Percentiles rank a stretch among this genome's conserved stretches.
Conservation (phyloP, 2,797 vertebrate genomes). For the Poeciliopsis paucimaculata region DNA sequence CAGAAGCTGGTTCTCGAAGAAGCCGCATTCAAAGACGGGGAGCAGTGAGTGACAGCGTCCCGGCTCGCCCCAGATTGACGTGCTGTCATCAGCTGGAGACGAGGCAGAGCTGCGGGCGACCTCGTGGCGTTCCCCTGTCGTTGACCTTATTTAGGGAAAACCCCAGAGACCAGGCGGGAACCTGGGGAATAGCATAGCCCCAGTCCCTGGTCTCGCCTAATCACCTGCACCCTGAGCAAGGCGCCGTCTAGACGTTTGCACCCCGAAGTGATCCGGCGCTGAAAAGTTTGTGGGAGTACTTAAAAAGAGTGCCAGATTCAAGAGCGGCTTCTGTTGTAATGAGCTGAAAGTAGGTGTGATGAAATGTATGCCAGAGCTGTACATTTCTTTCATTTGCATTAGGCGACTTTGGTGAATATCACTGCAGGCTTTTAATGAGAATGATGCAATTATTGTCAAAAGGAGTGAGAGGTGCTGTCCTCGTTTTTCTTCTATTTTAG, state of each 20-base stretch:
- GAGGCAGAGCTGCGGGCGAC: conserved; percentile 55
- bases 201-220: conserved; percentile 59
- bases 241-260: conserved; percentile 56
- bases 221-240: conserved; percentile 65
- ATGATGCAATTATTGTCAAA: conserved; percentile 49
- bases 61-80: conserved; percentile 47
- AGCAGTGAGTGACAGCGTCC: conserved; percentile 46
- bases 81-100: conserved; percentile 49
- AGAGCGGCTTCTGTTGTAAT: conserved; percentile 46
- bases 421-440: conserved; percentile 53
- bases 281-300: conserved; percentile 51
- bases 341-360: conserved; percentile 51
- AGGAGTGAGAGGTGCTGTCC: conserved; percentile 27
- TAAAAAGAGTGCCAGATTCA: conserved; percentile 47
- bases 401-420: conserved; percentile 49
- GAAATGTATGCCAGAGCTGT: conserved; percentile 47
- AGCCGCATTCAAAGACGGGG: conserved; percentile 9
- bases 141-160: conserved; percentile 58
- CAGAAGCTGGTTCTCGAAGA: conserved; percentile 12
- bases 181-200: conserved; percentile 58
- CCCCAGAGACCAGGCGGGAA: conserved; percentile 46
- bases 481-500: conserved; percentile 25
- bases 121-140: conserved; percentile 41
- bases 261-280: conserved; percentile 29
- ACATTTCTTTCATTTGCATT: conserved; percentile 56